phyloP scores from a whole-genome alignment of 2,113 vertebrate genomes.

The Chauna torquata region DNA sequence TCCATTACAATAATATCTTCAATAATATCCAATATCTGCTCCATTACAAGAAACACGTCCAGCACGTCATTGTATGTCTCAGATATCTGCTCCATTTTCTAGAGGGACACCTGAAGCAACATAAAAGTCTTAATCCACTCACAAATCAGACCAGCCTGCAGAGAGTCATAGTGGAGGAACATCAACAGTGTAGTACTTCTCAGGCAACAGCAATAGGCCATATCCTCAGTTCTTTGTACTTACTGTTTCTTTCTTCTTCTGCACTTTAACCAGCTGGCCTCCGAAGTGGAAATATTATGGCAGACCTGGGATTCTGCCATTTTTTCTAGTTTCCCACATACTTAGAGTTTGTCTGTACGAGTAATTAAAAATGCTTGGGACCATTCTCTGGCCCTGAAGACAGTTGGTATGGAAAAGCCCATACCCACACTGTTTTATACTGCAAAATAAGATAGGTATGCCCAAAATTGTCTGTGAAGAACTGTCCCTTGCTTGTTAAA shows the following conservation, averaged over 20 bases:
- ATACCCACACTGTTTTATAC: not conserved
- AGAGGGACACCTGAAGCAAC: not conserved
- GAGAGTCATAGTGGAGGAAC: not conserved
- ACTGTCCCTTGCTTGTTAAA: not conserved
- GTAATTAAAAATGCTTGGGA: not conserved
- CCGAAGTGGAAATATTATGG: not conserved
- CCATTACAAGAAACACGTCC: not conserved
- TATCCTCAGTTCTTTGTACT: not conserved
- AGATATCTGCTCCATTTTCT: not conserved
- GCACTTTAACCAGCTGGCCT: not conserved
- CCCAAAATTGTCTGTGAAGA: not conserved
- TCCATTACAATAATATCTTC: too few species aligned
- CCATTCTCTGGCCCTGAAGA: not conserved
- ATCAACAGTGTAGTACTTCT: not conserved
- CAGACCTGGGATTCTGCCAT: not conserved
- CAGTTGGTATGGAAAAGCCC: not conserved
- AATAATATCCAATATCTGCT: not conserved
- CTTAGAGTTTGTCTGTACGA: not conserved
- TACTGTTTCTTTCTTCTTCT: not conserved
- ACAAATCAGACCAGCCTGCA: not conserved
- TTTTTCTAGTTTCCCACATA: not conserved
- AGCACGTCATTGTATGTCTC: not conserved
- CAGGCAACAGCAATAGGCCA: fast-evolving
- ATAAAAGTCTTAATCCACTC: not conserved
- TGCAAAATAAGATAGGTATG: not conserved